phyloP scores from a whole-genome alignment of 2,113 vertebrate species.

The Crotalus viridis region DNA sequence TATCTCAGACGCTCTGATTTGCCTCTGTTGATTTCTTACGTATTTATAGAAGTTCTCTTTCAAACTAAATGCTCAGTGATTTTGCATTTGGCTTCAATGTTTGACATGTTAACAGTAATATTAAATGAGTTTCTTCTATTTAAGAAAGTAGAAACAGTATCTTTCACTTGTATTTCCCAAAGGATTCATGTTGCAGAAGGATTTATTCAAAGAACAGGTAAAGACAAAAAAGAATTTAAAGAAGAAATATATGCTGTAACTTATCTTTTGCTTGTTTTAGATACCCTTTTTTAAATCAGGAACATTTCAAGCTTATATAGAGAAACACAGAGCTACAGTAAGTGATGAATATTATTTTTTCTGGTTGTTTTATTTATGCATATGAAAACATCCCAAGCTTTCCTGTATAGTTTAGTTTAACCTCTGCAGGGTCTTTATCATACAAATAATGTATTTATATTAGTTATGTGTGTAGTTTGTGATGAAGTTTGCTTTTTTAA shows the following conservation, averaged over 20 bases:
- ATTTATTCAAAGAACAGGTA: not conserved
- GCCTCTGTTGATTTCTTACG: not conserved
- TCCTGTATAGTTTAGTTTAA: not conserved
- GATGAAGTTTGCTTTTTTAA: too few relatives aligned
- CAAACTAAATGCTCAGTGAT: not conserved
- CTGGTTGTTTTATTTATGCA: not conserved
- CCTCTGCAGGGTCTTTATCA: too few relatives aligned
- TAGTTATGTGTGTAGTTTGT: too few relatives aligned
- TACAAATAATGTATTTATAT: too few relatives aligned
- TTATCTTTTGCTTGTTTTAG: constrained; percentile 61
- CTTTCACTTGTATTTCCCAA: not conserved
- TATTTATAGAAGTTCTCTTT: not conserved
- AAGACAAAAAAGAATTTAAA: not conserved
- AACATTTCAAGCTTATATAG: constrained; percentile 74
- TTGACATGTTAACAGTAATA: not conserved
- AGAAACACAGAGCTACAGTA: constrained; percentile 77
- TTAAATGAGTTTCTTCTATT: not conserved
- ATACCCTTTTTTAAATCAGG: constrained; percentile 78
- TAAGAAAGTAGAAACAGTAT: not conserved
- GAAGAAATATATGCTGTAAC: not conserved
- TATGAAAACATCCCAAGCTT: not conserved
- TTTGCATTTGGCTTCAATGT: not conserved
- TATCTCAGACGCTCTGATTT: not conserved
- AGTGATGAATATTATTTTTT: constrained; percentile 48
- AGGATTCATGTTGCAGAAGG: not conserved